A percentile compares a stretch with the other conserved stretches of the same genome.
phyloP scores from a whole-genome alignment of 1,140 invertebrate species.

The Ceratina japonica region DNA sequence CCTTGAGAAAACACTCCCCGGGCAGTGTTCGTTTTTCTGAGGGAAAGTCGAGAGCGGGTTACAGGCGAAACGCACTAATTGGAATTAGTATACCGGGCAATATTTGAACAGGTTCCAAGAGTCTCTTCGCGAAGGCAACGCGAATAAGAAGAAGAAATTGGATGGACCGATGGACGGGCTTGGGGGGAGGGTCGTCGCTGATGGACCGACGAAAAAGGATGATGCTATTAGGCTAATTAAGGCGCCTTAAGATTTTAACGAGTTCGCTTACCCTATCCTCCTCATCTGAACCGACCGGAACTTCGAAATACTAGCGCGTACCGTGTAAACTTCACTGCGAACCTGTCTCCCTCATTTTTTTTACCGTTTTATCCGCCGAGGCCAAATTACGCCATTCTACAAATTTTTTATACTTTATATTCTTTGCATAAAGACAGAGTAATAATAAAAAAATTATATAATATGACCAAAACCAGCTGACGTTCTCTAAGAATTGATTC shows the following conservation, averaged over 20 bases:
- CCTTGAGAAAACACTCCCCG: too few species aligned
- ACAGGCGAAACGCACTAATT: conserved; percentile 36
- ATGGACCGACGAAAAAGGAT: conserved; percentile 60
- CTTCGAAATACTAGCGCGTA: conserved; percentile 37
- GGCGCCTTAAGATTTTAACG: conserved; percentile 65
- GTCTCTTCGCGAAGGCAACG: conserved; percentile 13
- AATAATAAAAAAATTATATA: too few species aligned
- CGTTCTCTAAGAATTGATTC: too few species aligned
- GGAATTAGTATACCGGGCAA: conserved; percentile 58
- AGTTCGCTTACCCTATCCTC: conserved; percentile 46
- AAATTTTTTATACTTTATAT: too few species aligned
- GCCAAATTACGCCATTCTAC: too few species aligned
- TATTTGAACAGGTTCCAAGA: conserved; percentile 58
- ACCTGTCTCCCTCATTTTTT: too few species aligned
- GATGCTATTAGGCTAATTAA: conserved; percentile 70
- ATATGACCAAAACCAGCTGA: neutral
- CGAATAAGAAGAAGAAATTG: conserved; percentile 57
- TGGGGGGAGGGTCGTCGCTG: conserved; percentile 27
- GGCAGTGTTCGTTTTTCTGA: neutral
- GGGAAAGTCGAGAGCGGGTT: neutral
- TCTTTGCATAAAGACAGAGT: too few species aligned
- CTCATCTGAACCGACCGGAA: neutral
- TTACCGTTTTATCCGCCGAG: too few species aligned
- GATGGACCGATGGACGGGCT: conserved; percentile 41
- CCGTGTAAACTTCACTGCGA: conserved; percentile 35